phyloP scores from a whole-genome alignment of 2,888 invertebrate species.

The Spilosoma lubricipeda region DNA sequence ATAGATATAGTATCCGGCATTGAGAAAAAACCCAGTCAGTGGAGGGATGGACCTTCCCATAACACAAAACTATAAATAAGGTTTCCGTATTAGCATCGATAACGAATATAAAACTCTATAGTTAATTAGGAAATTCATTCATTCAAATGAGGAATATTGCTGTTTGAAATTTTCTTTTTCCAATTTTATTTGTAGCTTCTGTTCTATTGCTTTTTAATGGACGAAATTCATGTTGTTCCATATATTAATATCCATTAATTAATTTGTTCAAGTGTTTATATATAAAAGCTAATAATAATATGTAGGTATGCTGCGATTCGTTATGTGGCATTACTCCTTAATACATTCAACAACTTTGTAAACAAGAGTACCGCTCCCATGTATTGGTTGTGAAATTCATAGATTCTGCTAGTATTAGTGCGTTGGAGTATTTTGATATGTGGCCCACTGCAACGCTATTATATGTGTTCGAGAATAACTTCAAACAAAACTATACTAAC shows the following conservation, averaged over 20 bases:
- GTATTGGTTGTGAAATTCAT: constrained; percentile 18
- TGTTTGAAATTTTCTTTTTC: neutral
- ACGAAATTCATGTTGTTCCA: too few relatives aligned
- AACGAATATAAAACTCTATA: too few relatives aligned
- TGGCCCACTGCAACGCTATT: constrained; percentile 6
- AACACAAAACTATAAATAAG: too few relatives aligned
- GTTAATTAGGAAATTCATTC: too few relatives aligned
- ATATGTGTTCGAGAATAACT: constrained; percentile 12
- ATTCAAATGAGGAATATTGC: too few relatives aligned
- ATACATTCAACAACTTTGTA: constrained; percentile 16
- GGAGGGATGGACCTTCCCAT: too few relatives aligned
- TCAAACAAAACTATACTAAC: constrained; percentile 4
- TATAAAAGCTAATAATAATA: neutral
- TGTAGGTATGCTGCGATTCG: neutral
- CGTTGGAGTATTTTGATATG: constrained; percentile 19
- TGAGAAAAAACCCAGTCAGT: too few relatives aligned
- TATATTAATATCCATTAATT: too few relatives aligned
- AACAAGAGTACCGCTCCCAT: constrained; percentile 21
- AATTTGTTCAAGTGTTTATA: neutral
- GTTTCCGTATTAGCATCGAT: too few relatives aligned
- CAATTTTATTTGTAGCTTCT: neutral
- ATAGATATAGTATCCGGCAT: too few relatives aligned
- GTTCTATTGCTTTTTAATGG: neutral
- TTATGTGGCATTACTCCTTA: constrained; percentile 9
- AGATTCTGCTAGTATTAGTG: constrained; percentile 12